These are phyloP conservation scores for Cephalopachus bancanus DNA, from an alignment of 2,797 vertebrate species.

Conservation along the genomic window DNA sequence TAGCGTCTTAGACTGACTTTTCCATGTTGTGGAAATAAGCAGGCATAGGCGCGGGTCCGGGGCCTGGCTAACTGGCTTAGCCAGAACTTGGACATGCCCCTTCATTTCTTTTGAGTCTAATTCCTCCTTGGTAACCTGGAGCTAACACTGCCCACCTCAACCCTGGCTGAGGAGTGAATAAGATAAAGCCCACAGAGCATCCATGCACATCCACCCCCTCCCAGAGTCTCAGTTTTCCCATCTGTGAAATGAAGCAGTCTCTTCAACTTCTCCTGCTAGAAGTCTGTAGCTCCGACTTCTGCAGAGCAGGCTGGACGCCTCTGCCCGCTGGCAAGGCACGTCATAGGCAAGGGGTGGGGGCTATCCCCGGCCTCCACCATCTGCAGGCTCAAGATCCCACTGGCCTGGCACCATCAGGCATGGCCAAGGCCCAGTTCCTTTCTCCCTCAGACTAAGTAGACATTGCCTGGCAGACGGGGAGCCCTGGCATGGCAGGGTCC, in stretches of 20 bases:
- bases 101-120: not conserved
- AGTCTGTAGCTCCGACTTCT: not conserved
- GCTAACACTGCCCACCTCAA: accelerated
- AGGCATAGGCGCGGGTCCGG: not conserved
- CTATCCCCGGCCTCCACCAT: not conserved
- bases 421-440: not conserved
- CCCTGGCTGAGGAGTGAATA: not conserved
- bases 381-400: not conserved
- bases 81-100: not conserved
- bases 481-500: not conserved
- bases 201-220: accelerated
- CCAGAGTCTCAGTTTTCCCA: not conserved
- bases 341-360: not conserved
- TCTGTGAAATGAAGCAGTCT: not conserved
- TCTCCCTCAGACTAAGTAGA: not conserved
- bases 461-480: not conserved
- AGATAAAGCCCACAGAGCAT: not conserved
- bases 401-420: not conserved
- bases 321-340: not conserved
- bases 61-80: not conserved
- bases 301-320: not conserved
- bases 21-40: accelerated
- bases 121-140: not conserved
- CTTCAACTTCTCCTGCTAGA: not conserved
- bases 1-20: not conserved